Conservation (phyloP, 2,113 vertebrate genomes). For the Macaca nemestrina region DNA sequence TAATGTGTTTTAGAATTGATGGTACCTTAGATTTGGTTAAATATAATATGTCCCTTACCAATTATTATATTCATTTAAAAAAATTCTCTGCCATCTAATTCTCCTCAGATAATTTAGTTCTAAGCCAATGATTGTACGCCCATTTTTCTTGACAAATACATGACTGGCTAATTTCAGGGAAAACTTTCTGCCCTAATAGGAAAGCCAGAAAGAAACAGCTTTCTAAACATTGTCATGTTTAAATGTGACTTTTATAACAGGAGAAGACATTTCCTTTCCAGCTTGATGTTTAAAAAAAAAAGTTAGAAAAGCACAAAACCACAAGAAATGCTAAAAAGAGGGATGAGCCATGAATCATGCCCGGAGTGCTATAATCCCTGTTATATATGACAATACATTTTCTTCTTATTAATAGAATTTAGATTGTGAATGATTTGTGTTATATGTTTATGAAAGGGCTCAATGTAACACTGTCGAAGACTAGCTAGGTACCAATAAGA, state of each 20-base stretch:
- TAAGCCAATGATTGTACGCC: neutral
- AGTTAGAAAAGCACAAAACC: neutral
- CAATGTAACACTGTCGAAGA: neutral
- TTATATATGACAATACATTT: neutral
- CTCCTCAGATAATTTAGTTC: neutral
- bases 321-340: neutral
- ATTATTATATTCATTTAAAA: neutral
- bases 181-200: neutral
- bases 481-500: neutral
- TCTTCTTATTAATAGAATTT: neutral
- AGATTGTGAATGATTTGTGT: neutral
- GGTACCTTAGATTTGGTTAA: conserved; percentile 17
- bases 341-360: neutral
- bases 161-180: neutral
- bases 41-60: neutral
- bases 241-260: neutral
- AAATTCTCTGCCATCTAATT: neutral
- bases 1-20: conserved; percentile 18
- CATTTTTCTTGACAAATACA: neutral
- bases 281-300: neutral
- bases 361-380: neutral
- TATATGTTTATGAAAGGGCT: neutral
- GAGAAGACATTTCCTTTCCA: neutral
- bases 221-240: neutral
- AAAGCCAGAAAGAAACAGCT: neutral